Percentiles rank a stretch among this genome's conserved stretches.
These are phyloP conservation scores for Brassicogethes aeneus DNA, from an alignment of 2,888 invertebrate genomes.

Conservation along the genomic window DNA sequence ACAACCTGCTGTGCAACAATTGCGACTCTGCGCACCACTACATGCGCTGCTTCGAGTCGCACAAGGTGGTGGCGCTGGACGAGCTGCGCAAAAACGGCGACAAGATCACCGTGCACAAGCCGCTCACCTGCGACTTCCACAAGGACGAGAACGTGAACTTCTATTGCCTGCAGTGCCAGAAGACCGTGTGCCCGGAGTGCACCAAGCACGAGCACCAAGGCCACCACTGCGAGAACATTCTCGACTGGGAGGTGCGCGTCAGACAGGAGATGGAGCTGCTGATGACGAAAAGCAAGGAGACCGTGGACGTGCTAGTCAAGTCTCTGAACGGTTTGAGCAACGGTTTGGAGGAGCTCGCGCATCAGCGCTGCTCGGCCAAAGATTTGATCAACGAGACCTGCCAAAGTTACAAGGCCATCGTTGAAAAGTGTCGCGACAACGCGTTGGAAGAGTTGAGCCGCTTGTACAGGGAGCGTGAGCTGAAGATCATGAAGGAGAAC, in stretches of 20 bases:
- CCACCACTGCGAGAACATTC: constrained; percentile 76
- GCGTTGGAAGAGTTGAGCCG: constrained; percentile 64
- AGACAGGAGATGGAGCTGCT: constrained; percentile 68
- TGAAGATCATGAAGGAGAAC: constrained; percentile 83
- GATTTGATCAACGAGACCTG: constrained; percentile 73
- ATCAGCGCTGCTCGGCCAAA: constrained; percentile 78
- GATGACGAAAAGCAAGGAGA: constrained; percentile 65
- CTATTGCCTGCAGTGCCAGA: constrained; percentile 82
- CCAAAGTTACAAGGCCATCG: constrained; percentile 68
- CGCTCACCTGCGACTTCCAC: constrained; percentile 76
- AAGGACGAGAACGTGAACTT: constrained; percentile 76
- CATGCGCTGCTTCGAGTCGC: constrained; percentile 95
- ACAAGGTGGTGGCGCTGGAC: constrained; percentile 82
- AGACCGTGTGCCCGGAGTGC: constrained; percentile 83
- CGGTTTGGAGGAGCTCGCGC: constrained; percentile 76
- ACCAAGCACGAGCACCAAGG: constrained; percentile 74
- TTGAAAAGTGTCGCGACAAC: constrained; percentile 73
- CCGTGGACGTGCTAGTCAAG: constrained; percentile 67
- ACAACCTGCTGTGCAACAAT: constrained; percentile 85
- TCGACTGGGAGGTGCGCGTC: constrained; percentile 65
- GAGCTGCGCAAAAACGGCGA: constrained; percentile 70
- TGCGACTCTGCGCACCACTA: constrained; percentile 94
- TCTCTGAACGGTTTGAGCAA: constrained; percentile 67
- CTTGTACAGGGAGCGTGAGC: constrained; percentile 74
- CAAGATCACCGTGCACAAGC: constrained; percentile 79